These are phyloP conservation scores for Zaprionus inermis DNA, from an alignment of 1,140 invertebrate species.

Conservation along the genomic window DNA sequence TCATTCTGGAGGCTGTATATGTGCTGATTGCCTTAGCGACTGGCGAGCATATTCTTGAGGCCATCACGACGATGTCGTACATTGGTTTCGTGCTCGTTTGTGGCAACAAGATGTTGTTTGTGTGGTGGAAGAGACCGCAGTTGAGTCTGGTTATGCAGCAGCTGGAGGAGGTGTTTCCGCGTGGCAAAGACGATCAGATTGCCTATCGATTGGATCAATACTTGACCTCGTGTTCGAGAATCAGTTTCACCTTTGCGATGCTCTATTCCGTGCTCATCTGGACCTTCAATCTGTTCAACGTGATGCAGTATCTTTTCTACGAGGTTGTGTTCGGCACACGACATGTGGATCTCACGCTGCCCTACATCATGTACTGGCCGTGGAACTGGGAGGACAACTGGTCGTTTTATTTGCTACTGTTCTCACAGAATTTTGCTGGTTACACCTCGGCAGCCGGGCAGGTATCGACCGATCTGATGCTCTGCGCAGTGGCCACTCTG, in stretches of 20 bases:
- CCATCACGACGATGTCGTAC: constrained; percentile 69
- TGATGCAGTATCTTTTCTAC: constrained; percentile 62
- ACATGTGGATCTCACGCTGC: constrained; percentile 48
- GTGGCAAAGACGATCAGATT: constrained; percentile 25
- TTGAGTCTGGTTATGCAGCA: constrained; percentile 54
- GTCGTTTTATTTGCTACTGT: constrained; percentile 59
- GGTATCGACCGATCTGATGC: constrained; percentile 66
- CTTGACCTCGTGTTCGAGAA: constrained; percentile 40
- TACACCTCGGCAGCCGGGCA: constrained; percentile 72
- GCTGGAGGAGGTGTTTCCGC: constrained; percentile 62
- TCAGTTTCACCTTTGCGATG: constrained; percentile 60
- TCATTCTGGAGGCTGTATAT: constrained; percentile 49
- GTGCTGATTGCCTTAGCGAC: constrained; percentile 44
- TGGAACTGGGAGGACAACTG: constrained; percentile 58
- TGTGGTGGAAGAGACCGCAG: constrained; percentile 56
- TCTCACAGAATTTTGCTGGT: constrained; percentile 57
- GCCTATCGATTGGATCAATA: constrained; percentile 51
- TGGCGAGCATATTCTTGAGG: constrained; percentile 49
- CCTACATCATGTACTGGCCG: constrained; percentile 63
- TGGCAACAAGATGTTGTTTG: constrained; percentile 65
- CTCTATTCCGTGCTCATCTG: constrained; percentile 72
- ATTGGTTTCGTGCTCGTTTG: constrained; percentile 71
- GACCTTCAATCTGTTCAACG: constrained; percentile 73
- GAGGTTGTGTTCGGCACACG: constrained; percentile 49
- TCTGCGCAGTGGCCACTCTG: constrained; percentile 64